Evolutionary conservation across 2,888 invertebrate species (phyloP).

Genomic region (Eudiplozoon nipponicum): DNA sequence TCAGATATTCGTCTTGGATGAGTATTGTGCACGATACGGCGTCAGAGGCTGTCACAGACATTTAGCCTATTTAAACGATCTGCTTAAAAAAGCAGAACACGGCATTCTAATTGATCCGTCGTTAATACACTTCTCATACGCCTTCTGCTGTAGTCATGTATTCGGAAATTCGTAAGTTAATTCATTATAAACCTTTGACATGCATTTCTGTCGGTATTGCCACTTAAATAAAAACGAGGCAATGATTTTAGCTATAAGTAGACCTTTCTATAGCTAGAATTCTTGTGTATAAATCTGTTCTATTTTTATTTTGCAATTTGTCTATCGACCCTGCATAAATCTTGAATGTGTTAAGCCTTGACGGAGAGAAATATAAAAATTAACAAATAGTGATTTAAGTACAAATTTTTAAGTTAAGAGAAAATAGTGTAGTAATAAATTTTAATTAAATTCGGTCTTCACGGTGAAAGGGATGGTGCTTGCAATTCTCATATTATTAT

Average conservation of each 20-base stretch:
- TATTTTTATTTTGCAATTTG: background rate
- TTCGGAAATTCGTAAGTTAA: constrained; percentile 63
- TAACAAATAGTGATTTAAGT: background rate
- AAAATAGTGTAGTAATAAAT: too few species aligned
- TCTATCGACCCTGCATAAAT: background rate
- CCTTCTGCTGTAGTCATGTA: constrained; percentile 93
- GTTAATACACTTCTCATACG: constrained; percentile 87
- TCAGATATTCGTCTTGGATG: constrained; percentile 76
- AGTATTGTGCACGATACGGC: constrained; percentile 66
- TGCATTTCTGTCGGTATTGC: background rate
- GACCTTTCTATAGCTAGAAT: background rate
- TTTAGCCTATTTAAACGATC: constrained; percentile 66
- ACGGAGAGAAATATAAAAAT: background rate
- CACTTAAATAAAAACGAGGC: background rate
- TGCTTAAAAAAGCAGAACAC: constrained; percentile 68
- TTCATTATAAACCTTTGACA: background rate
- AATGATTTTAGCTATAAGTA: background rate
- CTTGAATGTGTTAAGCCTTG: too few species aligned
- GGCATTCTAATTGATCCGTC: constrained; percentile 83
- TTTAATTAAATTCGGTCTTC: too few species aligned
- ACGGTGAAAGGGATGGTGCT: too few species aligned
- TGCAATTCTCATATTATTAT: too few species aligned
- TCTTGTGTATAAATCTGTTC: background rate
- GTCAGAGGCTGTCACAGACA: constrained; percentile 84
- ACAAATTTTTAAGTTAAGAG: too few species aligned